phyloP scores from a whole-genome alignment of 2,888 invertebrate species.

The Hypomecis punctinalis region DNA sequence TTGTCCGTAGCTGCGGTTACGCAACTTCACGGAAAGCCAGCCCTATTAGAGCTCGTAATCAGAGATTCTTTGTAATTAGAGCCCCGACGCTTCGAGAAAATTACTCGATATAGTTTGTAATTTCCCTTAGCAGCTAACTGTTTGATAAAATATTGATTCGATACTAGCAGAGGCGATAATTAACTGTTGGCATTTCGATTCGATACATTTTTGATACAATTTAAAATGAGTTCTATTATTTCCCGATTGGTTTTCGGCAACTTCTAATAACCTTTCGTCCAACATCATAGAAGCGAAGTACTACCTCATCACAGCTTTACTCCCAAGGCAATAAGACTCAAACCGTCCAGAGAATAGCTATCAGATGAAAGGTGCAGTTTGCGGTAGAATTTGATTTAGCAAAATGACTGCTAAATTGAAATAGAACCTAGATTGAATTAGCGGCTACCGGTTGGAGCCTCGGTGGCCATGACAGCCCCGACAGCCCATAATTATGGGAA shows the following conservation, averaged over 20 bases:
- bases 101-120: slow-evolving; percentile 17
- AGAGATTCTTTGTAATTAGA: slow-evolving; percentile 46
- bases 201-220: not conserved
- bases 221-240: not conserved
- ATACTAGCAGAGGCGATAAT: not conserved
- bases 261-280: not conserved
- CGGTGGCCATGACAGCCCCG: slow-evolving; percentile 28
- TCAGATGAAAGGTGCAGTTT: slow-evolving; percentile 13
- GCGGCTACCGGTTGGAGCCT: slow-evolving; percentile 41
- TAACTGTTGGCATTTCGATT: not conserved
- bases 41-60: slow-evolving; percentile 29
- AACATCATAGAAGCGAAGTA: too few species aligned
- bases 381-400: slow-evolving; percentile 36
- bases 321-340: not conserved
- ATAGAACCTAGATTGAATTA: slow-evolving; percentile 49
- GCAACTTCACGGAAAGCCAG: slow-evolving; percentile 42
- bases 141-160: not conserved
- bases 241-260: slow-evolving; percentile 11
- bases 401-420: slow-evolving; percentile 38
- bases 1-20: slow-evolving; percentile 37
- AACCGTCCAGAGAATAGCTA: not conserved
- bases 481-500: slow-evolving; percentile 60
- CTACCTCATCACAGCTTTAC: too few species aligned
- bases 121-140: slow-evolving; percentile 8
- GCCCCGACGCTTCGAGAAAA: slow-evolving; percentile 23